Base-by-base conservation (phyloP, 2,888 invertebrate species). In the Hyppa rectilinea region DNA sequence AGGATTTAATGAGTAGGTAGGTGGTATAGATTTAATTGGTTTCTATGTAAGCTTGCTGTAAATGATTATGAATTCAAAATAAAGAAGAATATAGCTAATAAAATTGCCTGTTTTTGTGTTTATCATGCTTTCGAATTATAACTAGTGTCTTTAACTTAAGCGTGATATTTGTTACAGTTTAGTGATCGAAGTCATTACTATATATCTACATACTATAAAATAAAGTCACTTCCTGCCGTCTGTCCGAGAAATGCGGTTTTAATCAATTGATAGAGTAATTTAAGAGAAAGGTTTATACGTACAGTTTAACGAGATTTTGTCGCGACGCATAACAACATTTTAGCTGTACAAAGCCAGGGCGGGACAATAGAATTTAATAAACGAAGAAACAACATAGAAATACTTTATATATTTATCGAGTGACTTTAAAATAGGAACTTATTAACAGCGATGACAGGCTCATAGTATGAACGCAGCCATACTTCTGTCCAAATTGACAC, bases 401-500 rank as follows among this genome's bases (percentile, higher is more conserved):
- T n/a, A 12, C 12, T 12, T 49, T 4, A 3, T 10, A 1, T 40
- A n/a, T 38, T 20, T 75, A 69, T 68, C 74, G 79, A 70, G 20
- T 67, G 62, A 43, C 47, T 14, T 34, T 0, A 75, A 20, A 75
- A 84, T 82, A 78, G 4, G 20, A 5, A 53, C 62, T 53, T 72
- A 60, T 78, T 79, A 82, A 56, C 9, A 2, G 43, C 60, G 62
- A 64, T 80, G 77, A 84, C 71, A 72, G 36, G 55, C 67, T 47
- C 49, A 71, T 80, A 74, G 85, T 68, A 68, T 52, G 73, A 65
- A 52, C 26, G 55, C 29, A 20, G 12, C 38, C 68, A 73, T 73
- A 67, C 84, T 84, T 71, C 60, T 67, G 59, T 62, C 45, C 53
- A 71, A 69, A 70, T 65, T 84, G 76, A 74, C 73, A 84, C n/a